Evolutionary conservation across 2,797 vertebrate species (phyloP).

Genomic region (Tenualosa ilisha): DNA sequence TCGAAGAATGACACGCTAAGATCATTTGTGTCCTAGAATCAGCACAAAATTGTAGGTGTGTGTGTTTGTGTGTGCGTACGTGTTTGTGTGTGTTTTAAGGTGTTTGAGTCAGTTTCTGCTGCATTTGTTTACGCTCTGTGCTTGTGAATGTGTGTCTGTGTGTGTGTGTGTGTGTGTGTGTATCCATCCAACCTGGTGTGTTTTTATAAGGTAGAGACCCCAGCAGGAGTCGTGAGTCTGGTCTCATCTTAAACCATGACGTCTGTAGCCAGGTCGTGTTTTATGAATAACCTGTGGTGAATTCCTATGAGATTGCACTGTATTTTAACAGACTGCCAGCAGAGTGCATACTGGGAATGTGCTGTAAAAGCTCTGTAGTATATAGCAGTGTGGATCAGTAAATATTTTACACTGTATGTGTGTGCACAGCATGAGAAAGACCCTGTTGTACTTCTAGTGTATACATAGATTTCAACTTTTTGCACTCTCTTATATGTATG

Average conservation of each 20-base stretch:
- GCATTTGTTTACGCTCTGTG: neutral
- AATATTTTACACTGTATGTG: neutral
- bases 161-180: neutral
- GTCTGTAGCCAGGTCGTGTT: neutral
- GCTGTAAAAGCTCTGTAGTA: neutral
- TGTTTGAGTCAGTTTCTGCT: neutral
- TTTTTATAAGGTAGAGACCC: neutral
- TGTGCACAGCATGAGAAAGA: neutral
- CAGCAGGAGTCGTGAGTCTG: neutral
- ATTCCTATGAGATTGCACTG: neutral
- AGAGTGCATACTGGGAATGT: neutral
- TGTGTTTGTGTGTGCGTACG: neutral
- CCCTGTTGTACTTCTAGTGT: neutral
- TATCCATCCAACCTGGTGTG: neutral
- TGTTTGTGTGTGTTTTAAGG: neutral
- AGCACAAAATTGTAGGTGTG: constrained; percentile 16
- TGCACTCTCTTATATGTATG: neutral
- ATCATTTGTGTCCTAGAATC: constrained; percentile 33
- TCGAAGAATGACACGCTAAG: too few species aligned
- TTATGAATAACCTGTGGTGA: neutral
- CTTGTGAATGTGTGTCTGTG: neutral
- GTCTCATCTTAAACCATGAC: neutral
- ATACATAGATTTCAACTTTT: neutral
- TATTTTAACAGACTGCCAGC: neutral
- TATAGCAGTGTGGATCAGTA: neutral